These are phyloP conservation scores for Apodemia duryi DNA, from an alignment of 2,888 invertebrate species.

Conservation along the genomic window DNA sequence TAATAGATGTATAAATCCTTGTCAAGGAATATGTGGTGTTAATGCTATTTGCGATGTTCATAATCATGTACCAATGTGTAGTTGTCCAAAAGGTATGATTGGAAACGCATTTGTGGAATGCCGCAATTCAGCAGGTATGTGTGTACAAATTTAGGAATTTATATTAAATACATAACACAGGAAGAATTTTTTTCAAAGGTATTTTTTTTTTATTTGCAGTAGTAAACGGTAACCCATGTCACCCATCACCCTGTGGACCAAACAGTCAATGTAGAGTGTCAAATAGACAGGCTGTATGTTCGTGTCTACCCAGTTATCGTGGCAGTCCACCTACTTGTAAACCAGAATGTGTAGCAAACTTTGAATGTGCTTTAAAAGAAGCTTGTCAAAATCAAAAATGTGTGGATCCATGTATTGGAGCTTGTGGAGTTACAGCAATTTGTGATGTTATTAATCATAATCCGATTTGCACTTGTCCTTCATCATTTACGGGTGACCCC, in stretches of 20 bases:
- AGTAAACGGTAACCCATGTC: constrained; percentile 80
- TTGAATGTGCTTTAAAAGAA: constrained; percentile 84
- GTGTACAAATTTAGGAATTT: not conserved
- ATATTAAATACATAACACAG: not conserved
- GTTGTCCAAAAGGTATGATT: constrained; percentile 82
- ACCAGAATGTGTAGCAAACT: constrained; percentile 87
- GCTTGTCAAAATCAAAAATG: constrained; percentile 88
- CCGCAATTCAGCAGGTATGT: constrained; percentile 68
- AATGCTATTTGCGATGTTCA: constrained; percentile 85
- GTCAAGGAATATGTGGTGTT: constrained; percentile 84
- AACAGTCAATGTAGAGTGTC: constrained; percentile 86
- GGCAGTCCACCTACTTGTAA: constrained; percentile 88
- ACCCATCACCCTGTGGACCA: constrained; percentile 88
- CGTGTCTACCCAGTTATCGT: constrained; percentile 84
- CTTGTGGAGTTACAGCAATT: constrained; percentile 86
- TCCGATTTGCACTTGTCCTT: constrained; percentile 86
- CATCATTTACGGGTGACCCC: constrained; percentile 88
- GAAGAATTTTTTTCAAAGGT: not conserved
- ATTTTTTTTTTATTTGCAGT: constrained; percentile 42
- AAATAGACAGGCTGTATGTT: constrained; percentile 84
- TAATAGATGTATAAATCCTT: constrained; percentile 86
- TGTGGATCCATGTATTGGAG: constrained; percentile 86
- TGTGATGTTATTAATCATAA: constrained; percentile 88
- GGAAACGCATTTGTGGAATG: constrained; percentile 85
- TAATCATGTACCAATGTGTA: constrained; percentile 86